Percentiles rank a stretch among this genome's conserved stretches.
phyloP scores from a whole-genome alignment of 2,888 invertebrate species.

The Agrochola lychnidis region DNA sequence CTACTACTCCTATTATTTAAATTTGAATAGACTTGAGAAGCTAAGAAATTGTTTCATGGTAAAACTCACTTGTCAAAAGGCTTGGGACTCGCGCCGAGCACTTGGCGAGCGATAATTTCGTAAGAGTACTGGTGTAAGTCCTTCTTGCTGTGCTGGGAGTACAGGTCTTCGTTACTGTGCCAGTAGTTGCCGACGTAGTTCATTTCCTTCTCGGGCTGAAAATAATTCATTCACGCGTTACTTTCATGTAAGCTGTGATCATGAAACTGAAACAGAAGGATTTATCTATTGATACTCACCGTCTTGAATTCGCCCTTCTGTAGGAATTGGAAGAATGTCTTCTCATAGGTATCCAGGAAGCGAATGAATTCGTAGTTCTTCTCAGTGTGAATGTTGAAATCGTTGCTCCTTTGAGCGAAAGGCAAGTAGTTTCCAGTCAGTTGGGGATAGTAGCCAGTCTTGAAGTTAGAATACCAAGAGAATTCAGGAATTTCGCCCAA shows the following conservation, averaged over 20 bases:
- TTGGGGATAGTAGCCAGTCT: constrained; percentile 79
- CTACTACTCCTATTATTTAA: background rate
- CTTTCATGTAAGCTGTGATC: background rate
- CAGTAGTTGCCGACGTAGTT: constrained; percentile 90
- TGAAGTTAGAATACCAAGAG: constrained; percentile 91
- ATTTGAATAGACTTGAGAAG: background rate
- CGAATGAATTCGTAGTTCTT: constrained; percentile 84
- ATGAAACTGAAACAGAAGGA: background rate
- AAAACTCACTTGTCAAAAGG: constrained; percentile 75
- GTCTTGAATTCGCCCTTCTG: constrained; percentile 91
- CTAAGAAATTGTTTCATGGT: background rate
- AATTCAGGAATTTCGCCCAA: constrained; percentile 91
- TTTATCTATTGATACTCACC: constrained; percentile 71
- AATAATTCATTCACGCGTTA: constrained; percentile 39
- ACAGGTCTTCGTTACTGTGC: constrained; percentile 90
- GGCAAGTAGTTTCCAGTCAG: constrained; percentile 76
- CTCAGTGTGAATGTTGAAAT: constrained; percentile 91
- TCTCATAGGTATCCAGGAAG: constrained; percentile 91
- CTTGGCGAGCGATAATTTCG: constrained; percentile 89
- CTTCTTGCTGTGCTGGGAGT: constrained; percentile 75
- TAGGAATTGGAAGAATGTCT: constrained; percentile 87
- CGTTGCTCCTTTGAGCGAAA: constrained; percentile 90
- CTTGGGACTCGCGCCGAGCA: constrained; percentile 79
- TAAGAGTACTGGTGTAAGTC: constrained; percentile 88
- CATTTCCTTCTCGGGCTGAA: constrained; percentile 83